Evolutionary conservation across 2,113 vertebrate genomes (phyloP), one percentile per base, ranked within the genome.

Genomic region (Xiphophorus couchianus): DNA sequence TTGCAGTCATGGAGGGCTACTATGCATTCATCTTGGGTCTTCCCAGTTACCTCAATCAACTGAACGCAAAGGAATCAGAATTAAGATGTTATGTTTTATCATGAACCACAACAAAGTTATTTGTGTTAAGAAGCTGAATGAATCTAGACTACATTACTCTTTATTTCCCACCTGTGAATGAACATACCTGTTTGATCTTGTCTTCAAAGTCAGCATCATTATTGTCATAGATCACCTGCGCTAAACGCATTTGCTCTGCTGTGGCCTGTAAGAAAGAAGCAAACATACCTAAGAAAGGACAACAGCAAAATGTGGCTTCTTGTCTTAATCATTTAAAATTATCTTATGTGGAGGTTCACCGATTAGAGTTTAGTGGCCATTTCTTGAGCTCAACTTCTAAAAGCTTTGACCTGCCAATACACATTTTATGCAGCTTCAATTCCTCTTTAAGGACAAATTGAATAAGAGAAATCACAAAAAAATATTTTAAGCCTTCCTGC

Each of bases 161-260:
- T 73, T 63, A 69, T 2, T 66, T 31, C 48, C 37, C 6, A 4
- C 48, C 6, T 69, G 8, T 31, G 15, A 28, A 48, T 48, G 22
- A 5, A 76, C 62, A 78, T 73, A 74, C 98, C 95, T 99, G 97
- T 92, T 98, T 98, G 86, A 99, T 96, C 93, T 99, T 98, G 89
- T 95, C 96, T 93, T 99, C 97, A 94, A 98, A 99, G 89, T 98
- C 97, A 71, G 95, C 86, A 30, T 99, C 97, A 3, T 96, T 99
- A 94, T 98, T 98, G 95, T 99, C 98, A 0, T 97, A 98, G 92
- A 98, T 98, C 95, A 99, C 92, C 87, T 99, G 96, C 90, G 97
- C 98, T 0, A 99, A 95, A 84, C 97, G 97, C 90, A 99, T 97
- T 92, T 99, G 98, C 96, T 99, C 98, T 87, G 96, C 97, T 94